Base-by-base conservation (phyloP, 2,797 vertebrate genomes). In the Nannoperca obscura region DNA sequence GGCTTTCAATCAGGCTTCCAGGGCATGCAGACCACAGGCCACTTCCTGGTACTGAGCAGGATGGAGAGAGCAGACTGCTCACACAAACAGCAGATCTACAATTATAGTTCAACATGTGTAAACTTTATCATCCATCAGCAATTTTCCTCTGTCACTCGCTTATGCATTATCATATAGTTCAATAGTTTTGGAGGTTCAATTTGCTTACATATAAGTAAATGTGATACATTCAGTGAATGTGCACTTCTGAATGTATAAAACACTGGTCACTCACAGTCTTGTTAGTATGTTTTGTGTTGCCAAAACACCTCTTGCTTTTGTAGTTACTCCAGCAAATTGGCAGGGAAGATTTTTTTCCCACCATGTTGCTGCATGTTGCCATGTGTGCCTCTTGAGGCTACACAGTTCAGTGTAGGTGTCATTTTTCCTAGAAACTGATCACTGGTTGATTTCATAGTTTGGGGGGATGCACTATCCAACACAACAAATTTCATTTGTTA, bases 1-100 rank as follows among this genome's bases (percentile, higher is more conserved):
- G 86, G 89, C 83, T 88, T 64, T 85, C 71, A 81, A 57, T 89
- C 80, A 76, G 85, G 67, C 88, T 82, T 89, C 69, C 80, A 88
- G 91, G 76, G 76, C 83, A 89, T 47, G 83, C 52, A 76, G 83
- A 90, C 92, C 92, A 93, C 92, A 91, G 85, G 80, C 81, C 89
- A 92, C 94, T 92, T 95, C 94, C 94, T 86, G 85, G 88, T 78
- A 77, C 90, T 92, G 87, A 86, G 77, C 79, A 63, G 70, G 78
- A 82, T 27, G 55, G 66, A 84, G 63, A 65, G 44, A 80, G 67
- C 71, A 62, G 50, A 66, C 63, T 58, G 46, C 64, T 82, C 34
- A 72, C 71, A 71, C 49, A 76, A 78, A 74, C 67, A 83, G 62
- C 52, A 62, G 61, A 60, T 73, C 49, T 62, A 24, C 75, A 67